Conservation (phyloP, 2,888 invertebrate species). For the Aphodius sticticus region DNA sequence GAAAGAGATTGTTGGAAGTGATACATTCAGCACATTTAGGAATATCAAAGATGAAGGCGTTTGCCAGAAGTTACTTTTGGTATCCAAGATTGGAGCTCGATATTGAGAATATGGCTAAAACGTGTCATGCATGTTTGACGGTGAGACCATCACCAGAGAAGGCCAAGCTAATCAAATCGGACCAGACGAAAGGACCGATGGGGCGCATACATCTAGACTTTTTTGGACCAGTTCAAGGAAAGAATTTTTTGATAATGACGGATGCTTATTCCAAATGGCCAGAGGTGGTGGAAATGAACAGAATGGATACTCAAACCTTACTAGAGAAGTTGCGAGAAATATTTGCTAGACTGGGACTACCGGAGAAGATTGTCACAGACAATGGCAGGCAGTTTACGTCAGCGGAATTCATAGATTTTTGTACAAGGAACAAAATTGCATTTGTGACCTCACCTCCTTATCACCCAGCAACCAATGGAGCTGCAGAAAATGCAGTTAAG, state of each 20-base stretch:
- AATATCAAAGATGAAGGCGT: neutral
- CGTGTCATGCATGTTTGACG: no score
- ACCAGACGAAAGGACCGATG: no score
- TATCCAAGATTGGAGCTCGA: neutral
- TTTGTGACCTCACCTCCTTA: constrained; percentile 38
- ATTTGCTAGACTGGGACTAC: constrained; percentile 37
- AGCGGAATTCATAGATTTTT: constrained; percentile 39
- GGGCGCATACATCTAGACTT: neutral
- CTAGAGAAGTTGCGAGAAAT: constrained; percentile 34
- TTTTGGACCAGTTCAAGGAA: neutral
- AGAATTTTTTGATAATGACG: neutral
- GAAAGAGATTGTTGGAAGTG: neutral
- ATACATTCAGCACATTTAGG: neutral
- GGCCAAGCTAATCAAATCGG: no score
- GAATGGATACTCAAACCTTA: constrained; percentile 34
- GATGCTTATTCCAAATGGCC: constrained; percentile 14
- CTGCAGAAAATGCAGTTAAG: no score
- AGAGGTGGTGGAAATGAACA: neutral
- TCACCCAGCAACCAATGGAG: no score
- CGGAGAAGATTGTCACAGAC: constrained; percentile 38
- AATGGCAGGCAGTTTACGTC: constrained; percentile 40
- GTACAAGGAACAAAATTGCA: constrained; percentile 34
- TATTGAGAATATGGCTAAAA: no score
- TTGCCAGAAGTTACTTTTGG: neutral
- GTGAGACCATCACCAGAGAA: no score